Conservation (phyloP, 2,888 invertebrate genomes). For the Nephrocerus scutellatus region DNA sequence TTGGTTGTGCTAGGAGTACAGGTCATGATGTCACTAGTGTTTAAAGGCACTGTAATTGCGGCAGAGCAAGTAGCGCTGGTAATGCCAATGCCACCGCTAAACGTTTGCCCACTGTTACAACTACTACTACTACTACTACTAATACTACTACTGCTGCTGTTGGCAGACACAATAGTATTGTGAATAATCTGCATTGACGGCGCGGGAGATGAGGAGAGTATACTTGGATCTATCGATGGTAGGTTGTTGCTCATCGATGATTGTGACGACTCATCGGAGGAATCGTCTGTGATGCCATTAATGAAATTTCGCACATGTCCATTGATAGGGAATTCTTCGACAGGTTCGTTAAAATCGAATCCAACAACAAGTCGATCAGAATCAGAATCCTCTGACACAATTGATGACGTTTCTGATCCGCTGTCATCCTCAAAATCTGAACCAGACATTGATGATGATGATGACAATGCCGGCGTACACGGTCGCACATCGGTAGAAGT, state of each 20-base stretch:
- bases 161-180: constrained; percentile 12
- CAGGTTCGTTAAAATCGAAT: constrained; percentile 43
- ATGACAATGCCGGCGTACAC: constrained; percentile 27
- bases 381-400: constrained; percentile 36
- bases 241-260: no score
- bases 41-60: not conserved
- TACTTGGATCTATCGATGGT: no score
- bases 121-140: constrained; percentile 15
- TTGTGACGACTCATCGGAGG: no score
- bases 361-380: constrained; percentile 33
- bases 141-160: constrained; percentile 14
- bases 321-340: constrained; percentile 42
- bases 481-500: constrained; percentile 36
- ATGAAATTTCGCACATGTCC: constrained; percentile 45
- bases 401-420: constrained; percentile 35
- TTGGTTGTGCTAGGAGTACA: constrained; percentile 1
- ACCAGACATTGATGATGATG: constrained; percentile 40
- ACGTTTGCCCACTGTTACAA: no score
- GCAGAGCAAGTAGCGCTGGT: constrained; percentile 11
- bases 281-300: constrained; percentile 45
- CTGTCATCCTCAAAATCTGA: constrained; percentile 37
- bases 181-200: constrained; percentile 13
- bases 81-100: constrained; percentile 8
- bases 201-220: constrained; percentile 9
- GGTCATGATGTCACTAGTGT: not conserved